Conservation (phyloP, 2,113 vertebrate genomes). For the Pelmatolapia mariae region DNA sequence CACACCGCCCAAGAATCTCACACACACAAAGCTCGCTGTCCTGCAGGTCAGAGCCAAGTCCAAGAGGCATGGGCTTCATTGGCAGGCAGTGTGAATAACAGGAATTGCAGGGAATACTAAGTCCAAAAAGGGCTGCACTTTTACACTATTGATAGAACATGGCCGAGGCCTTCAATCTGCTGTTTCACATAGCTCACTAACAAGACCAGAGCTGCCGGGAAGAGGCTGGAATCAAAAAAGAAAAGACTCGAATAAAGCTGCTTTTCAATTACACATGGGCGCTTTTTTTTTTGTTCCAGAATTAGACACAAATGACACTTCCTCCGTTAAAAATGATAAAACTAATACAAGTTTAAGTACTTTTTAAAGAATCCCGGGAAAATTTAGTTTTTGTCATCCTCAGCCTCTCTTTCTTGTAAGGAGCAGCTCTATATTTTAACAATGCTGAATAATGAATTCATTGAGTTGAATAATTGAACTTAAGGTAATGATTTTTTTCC, state of each 20-base stretch:
- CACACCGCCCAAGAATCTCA: neutral
- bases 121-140: neutral
- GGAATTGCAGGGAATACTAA: slow-evolving; percentile 23
- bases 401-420: neutral
- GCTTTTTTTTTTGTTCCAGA: neutral
- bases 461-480: slow-evolving; percentile 20
- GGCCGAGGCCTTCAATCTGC: neutral
- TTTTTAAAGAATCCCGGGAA: neutral
- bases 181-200: neutral
- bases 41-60: slow-evolving; percentile 2
- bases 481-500: neutral
- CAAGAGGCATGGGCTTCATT: slow-evolving; percentile 9
- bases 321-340: neutral
- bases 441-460: slow-evolving; percentile 11
- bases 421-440: neutral
- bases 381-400: neutral
- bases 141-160: neutral
- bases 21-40: neutral
- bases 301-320: neutral
- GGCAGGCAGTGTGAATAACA: slow-evolving; percentile 28
- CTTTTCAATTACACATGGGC: neutral
- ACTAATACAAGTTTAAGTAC: neutral
- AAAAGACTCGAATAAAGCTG: neutral
- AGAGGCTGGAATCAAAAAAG: neutral
- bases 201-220: neutral